Evolutionary conservation across 2,797 vertebrate species (phyloP).

Genomic region (Valencia hispanica): DNA sequence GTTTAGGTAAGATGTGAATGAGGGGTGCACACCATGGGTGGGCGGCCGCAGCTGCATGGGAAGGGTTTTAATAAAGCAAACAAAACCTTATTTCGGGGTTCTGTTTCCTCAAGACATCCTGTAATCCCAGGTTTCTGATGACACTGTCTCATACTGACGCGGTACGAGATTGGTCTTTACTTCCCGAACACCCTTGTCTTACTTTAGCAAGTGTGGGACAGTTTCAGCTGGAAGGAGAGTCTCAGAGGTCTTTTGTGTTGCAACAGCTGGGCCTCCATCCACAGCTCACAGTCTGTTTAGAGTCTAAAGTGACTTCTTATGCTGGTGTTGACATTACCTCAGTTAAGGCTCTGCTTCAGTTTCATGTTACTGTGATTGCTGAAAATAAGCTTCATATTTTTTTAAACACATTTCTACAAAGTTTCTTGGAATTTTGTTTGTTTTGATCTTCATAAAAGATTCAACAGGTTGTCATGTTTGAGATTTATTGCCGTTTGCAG

Average conservation of each 20-base stretch:
- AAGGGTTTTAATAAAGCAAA: not conserved
- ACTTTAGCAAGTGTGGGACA: not conserved
- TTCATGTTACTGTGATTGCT: not conserved
- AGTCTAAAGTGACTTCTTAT: constrained; percentile 6
- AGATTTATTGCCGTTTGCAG: not conserved
- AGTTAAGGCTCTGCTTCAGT: constrained; percentile 10
- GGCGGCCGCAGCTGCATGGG: not conserved
- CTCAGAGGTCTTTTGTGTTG: constrained; percentile 28
- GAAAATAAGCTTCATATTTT: not conserved
- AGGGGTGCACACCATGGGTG: not conserved
- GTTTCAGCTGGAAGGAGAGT: constrained; percentile 26
- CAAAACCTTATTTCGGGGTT: not conserved
- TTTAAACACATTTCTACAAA: not conserved
- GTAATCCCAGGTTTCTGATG: not conserved
- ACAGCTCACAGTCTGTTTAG: constrained; percentile 10
- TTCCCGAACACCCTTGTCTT: too few species aligned
- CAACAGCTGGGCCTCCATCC: constrained; percentile 54
- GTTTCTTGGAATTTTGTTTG: not conserved
- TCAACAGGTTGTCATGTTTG: too few species aligned
- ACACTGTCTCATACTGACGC: too few species aligned
- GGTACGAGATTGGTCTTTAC: too few species aligned
- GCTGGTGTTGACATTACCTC: constrained; percentile 32
- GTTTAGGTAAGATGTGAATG: accelerated
- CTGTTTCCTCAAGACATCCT: not conserved
- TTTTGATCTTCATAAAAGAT: not conserved